A percentile compares a stretch with the other conserved stretches of the same genome.
Conservation (phyloP, 1,140 invertebrate genomes). For the Yoshiicerus persimilis region DNA sequence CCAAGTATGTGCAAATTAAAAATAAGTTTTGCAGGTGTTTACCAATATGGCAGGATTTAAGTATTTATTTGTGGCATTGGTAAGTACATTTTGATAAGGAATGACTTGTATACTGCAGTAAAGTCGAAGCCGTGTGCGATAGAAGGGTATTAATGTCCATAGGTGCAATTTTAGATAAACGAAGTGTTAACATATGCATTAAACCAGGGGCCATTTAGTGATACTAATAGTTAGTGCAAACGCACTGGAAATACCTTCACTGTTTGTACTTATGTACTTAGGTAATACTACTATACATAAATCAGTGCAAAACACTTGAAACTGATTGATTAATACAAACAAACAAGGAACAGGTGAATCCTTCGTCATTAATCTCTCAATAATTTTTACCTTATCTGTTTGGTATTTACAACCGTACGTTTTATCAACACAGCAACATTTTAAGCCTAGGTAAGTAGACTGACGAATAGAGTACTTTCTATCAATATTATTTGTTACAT, state of each 20-base stretch:
- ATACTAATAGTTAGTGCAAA: background rate
- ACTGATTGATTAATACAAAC: background rate
- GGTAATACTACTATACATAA: background rate
- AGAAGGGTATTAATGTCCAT: background rate
- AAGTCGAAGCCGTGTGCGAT: background rate
- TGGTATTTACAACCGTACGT: background rate
- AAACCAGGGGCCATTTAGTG: background rate
- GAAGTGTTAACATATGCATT: background rate
- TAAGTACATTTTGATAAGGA: background rate
- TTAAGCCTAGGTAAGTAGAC: background rate
- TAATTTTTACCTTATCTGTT: background rate
- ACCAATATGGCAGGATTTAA: background rate
- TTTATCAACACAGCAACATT: too few species aligned
- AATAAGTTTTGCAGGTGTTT: background rate
- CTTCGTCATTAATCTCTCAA: background rate
- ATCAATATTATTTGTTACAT: too few species aligned
- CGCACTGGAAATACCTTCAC: background rate
- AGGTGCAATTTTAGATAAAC: background rate
- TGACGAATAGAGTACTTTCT: too few species aligned
- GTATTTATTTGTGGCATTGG: background rate
- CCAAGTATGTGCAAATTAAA: background rate
- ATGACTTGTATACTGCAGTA: background rate
- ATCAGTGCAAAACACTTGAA: background rate
- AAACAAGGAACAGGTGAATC: conserved; percentile 18
- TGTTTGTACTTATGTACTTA: background rate